Conservation (phyloP, 2,113 vertebrate species). For the Pituophis catenifer region DNA sequence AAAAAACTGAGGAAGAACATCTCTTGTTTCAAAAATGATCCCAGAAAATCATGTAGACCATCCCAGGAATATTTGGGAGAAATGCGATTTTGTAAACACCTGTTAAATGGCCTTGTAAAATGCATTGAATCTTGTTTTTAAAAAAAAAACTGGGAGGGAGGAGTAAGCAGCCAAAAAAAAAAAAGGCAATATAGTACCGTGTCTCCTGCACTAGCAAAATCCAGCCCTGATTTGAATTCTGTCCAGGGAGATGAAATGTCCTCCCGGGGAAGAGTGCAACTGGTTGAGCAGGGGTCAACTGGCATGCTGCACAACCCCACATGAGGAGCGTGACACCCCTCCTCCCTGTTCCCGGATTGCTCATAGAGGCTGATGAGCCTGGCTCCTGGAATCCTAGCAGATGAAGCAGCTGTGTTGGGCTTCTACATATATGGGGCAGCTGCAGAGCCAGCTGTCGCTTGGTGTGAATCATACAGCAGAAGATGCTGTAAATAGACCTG, state of each 20-base stretch:
- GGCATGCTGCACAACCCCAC: not conserved
- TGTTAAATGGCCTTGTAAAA: not conserved
- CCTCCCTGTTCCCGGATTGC: constrained; percentile 57
- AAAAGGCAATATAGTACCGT: not conserved
- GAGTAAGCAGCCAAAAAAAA: not conserved
- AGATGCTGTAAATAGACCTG: constrained; percentile 89
- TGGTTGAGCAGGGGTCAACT: constrained; percentile 3
- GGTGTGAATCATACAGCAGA: constrained; percentile 85
- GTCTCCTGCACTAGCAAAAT: not conserved
- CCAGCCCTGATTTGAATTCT: not conserved
- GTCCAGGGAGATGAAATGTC: constrained; percentile 12
- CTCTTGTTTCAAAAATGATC: not conserved
- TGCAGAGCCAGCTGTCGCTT: constrained; percentile 91
- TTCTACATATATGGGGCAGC: constrained; percentile 86
- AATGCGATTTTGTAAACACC: not conserved
- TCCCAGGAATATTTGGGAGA: not conserved
- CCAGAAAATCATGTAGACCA: not conserved
- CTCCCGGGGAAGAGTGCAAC: not conserved
- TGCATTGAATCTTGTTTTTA: not conserved
- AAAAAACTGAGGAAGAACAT: not conserved
- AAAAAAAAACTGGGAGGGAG: not conserved
- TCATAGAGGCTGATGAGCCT: constrained; percentile 76
- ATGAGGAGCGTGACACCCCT: constrained; percentile 1
- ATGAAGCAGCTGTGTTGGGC: constrained; percentile 87
- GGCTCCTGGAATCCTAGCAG: constrained; percentile 83